phyloP scores from a whole-genome alignment of 2,888 invertebrate species.

The Parascotia fuliginaria region DNA sequence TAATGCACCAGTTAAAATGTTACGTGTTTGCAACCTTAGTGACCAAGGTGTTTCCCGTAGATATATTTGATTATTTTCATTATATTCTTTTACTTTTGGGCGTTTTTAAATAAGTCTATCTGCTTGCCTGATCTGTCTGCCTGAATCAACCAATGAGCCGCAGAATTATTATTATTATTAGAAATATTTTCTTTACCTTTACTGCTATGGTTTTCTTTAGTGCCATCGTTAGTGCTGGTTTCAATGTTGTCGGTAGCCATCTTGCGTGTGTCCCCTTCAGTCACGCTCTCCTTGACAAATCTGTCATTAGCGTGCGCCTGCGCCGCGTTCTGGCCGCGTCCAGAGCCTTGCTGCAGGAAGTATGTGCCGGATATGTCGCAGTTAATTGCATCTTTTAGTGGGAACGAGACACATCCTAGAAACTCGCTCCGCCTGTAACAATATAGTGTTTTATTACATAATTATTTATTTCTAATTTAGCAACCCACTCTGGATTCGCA shows the following conservation, averaged over 20 bases:
- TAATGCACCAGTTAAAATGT: too few species aligned
- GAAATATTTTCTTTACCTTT: slow-evolving; percentile 66
- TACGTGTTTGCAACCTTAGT: too few species aligned
- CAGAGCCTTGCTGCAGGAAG: slow-evolving; percentile 86
- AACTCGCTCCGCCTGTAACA: slow-evolving; percentile 96
- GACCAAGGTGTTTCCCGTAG: too few species aligned
- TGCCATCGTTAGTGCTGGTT: slow-evolving; percentile 76
- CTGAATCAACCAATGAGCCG: too few species aligned
- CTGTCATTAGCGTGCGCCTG: slow-evolving; percentile 59
- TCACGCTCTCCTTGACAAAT: slow-evolving; percentile 62
- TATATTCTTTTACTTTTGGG: too few species aligned
- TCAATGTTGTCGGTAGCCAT: slow-evolving; percentile 84
- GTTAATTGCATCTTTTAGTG: slow-evolving; percentile 92
- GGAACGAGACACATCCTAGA: slow-evolving; percentile 97
- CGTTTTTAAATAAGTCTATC: too few species aligned
- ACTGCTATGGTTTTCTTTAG: slow-evolving; percentile 74
- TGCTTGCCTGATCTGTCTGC: too few species aligned
- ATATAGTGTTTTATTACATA: slow-evolving; percentile 25
- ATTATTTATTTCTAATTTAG: too few species aligned
- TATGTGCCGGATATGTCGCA: slow-evolving; percentile 89
- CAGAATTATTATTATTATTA: too few species aligned
- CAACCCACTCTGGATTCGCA: too few species aligned
- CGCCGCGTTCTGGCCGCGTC: slow-evolving; percentile 57
- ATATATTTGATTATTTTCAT: too few species aligned
- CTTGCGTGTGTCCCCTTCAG: slow-evolving; percentile 64